These are phyloP conservation scores for Embidobia sp. DNA, from an alignment of 2,888 invertebrate species.

Conservation along the genomic window DNA sequence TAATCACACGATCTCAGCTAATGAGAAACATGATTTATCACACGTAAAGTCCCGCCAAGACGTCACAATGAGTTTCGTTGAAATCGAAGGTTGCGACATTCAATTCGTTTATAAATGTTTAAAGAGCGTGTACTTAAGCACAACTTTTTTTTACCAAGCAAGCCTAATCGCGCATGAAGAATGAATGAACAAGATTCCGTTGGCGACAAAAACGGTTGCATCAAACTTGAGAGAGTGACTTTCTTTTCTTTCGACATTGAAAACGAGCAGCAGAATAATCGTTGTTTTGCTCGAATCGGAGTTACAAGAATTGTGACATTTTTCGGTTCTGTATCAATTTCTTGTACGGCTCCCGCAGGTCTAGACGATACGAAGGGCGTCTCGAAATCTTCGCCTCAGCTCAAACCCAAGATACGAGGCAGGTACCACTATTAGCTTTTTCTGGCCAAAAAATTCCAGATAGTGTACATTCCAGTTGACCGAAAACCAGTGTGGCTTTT, in stretches of 20 bases:
- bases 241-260: slow-evolving; percentile 46
- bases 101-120: too few relatives aligned
- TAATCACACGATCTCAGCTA: too few relatives aligned
- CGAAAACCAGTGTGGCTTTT: slow-evolving; percentile 49
- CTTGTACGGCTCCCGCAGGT: slow-evolving; percentile 67
- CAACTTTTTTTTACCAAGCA: too few relatives aligned
- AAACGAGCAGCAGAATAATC: slow-evolving; percentile 11
- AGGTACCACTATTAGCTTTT: slow-evolving; percentile 64
- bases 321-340: slow-evolving; percentile 63
- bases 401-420: slow-evolving; percentile 54
- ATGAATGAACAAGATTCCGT: slow-evolving; percentile 29
- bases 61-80: too few relatives aligned
- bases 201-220: slow-evolving; percentile 36
- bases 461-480: slow-evolving; percentile 63
- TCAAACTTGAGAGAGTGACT: slow-evolving; percentile 28
- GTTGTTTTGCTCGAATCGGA: slow-evolving; percentile 53
- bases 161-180: slow-evolving; percentile 22
- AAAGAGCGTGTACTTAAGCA: too few relatives aligned
- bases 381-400: slow-evolving; percentile 58
- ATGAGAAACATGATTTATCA: too few relatives aligned
- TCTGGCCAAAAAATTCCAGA: slow-evolving; percentile 66
- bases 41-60: too few relatives aligned
- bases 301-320: slow-evolving; percentile 65
- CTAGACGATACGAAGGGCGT: slow-evolving; percentile 72
- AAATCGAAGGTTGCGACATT: too few relatives aligned